Base-by-base conservation (phyloP, 2,113 vertebrate species). In the Anseranas semipalmata region DNA sequence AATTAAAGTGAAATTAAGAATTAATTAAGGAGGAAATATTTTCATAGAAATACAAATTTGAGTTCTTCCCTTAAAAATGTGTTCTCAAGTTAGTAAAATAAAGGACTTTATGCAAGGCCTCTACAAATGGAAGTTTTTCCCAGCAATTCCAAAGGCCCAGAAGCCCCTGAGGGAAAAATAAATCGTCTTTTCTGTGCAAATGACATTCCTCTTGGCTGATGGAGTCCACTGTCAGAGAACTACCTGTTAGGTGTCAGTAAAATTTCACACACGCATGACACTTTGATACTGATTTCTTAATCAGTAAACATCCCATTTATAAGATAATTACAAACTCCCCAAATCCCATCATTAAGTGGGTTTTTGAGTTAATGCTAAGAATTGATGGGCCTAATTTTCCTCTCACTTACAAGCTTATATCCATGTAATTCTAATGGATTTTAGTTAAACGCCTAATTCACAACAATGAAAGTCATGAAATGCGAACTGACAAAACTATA, bases 261-360 rank as follows among this genome's bases (percentile, higher is more conserved):
- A 79, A 90, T 94, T 85, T 88, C 71, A 66, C 63, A 83, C 58
- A 76, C 0, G 1, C 6, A 5, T n/a, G 28, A 76, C 25, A 39
- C 10, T 65, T 24, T 55, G 41, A 73, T 58, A 80, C 53, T 87
- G 74, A 94, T 81, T 84, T 93, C 56, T 72, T 85, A 66, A 46
- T 93, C 11, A 24, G 67, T 89, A 94, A 90, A 74, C 85, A 91
- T 90, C n/a, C 27, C n/a, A 62, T 90, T 95, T 83, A 87, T 59
- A 85, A 93, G 25, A 67, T 55, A 89, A 89, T 83, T 58, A 77
- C 28, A 52, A 79, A 76, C 12, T 50, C 89, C 21, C 25, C 22
- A 93, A 86, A 90, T 88, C 67, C 46, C 59, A 9, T 79, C 39
- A 83, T 94, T 87, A 89, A 89, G 66, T 41, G 37, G 4, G 41